Percentiles rank a stretch among this genome's conserved stretches.
Conservation (phyloP, 2,797 vertebrate species). For the Poecilia velifera region DNA sequence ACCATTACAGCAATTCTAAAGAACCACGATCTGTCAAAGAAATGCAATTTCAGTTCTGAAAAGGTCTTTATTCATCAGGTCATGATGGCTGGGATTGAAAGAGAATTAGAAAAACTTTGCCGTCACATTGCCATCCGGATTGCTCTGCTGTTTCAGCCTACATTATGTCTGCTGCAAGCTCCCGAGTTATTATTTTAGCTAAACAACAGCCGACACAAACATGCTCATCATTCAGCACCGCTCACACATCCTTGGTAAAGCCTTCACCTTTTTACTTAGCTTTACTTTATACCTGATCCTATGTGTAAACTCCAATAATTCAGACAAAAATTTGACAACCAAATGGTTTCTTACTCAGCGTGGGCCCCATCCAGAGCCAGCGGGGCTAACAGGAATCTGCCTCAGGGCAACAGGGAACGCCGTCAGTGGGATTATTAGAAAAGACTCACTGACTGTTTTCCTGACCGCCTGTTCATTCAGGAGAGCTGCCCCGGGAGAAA, state of each 20-base stretch:
- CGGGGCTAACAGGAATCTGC: slow-evolving; percentile 44
- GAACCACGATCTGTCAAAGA: slow-evolving; percentile 77
- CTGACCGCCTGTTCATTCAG: slow-evolving; percentile 32
- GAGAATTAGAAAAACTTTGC: slow-evolving; percentile 43
- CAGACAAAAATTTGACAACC: slow-evolving; percentile 61
- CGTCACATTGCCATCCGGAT: slow-evolving; percentile 14
- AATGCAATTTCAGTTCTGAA: slow-evolving; percentile 79
- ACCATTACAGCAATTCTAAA: slow-evolving; percentile 82
- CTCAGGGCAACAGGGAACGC: slow-evolving; percentile 50
- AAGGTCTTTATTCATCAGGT: slow-evolving; percentile 70
- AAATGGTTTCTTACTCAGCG: slow-evolving; percentile 53
- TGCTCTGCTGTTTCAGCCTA: slow-evolving; percentile 25
- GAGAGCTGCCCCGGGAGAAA: slow-evolving; percentile 25
- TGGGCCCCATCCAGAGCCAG: slow-evolving; percentile 36
- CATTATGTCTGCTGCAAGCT: not conserved
- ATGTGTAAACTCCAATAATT: slow-evolving; percentile 54
- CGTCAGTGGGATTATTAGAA: slow-evolving; percentile 32
- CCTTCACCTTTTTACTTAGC: slow-evolving; percentile 52
- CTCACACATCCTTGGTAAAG: slow-evolving; percentile 59
- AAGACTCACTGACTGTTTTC: slow-evolving; percentile 37
- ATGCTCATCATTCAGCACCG: slow-evolving; percentile 30
- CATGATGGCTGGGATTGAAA: slow-evolving; percentile 53
- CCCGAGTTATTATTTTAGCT: not conserved
- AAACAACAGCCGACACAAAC: slow-evolving; percentile 19
- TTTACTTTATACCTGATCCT: slow-evolving; percentile 67